These are phyloP conservation scores for Harlomillsia oculata DNA, from an alignment of 1,140 invertebrate genomes.

Conservation along the genomic window DNA sequence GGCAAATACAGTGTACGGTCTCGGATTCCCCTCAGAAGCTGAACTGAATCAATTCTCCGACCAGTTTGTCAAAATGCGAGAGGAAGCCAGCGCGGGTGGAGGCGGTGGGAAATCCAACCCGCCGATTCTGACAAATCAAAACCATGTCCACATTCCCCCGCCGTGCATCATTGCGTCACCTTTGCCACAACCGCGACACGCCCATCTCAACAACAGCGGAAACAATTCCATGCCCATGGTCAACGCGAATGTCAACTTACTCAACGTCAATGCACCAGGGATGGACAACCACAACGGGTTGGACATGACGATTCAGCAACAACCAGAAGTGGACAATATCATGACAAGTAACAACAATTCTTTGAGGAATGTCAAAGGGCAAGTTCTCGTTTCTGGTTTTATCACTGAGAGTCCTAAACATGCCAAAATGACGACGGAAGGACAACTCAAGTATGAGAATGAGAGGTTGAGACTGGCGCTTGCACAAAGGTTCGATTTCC, in stretches of 20 bases:
- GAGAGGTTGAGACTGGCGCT: conserved; percentile 87
- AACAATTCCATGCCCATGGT: neutral
- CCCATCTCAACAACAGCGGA: conserved; percentile 18
- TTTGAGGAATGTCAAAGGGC: conserved; percentile 6
- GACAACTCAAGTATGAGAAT: conserved; percentile 93
- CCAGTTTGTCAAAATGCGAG: conserved; percentile 97
- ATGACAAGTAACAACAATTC: conserved; percentile 34
- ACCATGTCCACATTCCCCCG: conserved; percentile 30
- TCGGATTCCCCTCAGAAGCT: conserved; percentile 90
- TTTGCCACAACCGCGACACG: conserved; percentile 20
- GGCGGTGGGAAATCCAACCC: conserved; percentile 2
- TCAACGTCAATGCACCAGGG: conserved; percentile 5
- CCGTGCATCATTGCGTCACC: conserved; percentile 22
- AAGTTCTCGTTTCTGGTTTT: no score
- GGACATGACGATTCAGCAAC: neutral
- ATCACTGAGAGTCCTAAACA: conserved; percentile 38
- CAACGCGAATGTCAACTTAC: neutral
- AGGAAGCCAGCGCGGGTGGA: conserved; percentile 57
- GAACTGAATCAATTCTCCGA: conserved; percentile 96
- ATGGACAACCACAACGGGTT: neutral
- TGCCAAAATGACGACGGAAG: conserved; percentile 51
- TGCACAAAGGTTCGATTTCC: conserved; percentile 67
- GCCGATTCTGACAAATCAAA: no score
- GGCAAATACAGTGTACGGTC: conserved; percentile 92
- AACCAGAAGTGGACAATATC: neutral